Percentiles rank a stretch among this genome's conserved stretches.
Conservation (phyloP, 2,797 vertebrate genomes). For the Oreonectes daqikongensis region DNA sequence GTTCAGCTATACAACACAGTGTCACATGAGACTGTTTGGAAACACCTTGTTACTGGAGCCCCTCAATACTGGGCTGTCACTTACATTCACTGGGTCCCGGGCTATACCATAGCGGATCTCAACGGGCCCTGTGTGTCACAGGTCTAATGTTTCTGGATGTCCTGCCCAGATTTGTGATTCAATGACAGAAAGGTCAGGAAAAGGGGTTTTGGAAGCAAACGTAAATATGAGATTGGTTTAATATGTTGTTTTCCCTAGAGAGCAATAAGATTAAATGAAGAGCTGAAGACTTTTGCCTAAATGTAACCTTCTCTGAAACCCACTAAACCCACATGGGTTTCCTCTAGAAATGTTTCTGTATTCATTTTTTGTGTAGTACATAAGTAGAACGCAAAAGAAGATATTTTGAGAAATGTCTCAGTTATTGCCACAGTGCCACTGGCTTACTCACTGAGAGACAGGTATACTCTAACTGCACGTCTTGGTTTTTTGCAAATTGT, state of each 20-base stretch:
- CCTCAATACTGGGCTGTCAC: constrained; percentile 1
- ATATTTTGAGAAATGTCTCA: no score
- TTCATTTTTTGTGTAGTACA: no score
- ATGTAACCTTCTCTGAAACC: background rate
- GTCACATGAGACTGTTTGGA: constrained; percentile 46
- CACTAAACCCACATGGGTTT: no score
- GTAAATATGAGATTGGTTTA: background rate
- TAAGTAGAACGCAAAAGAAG: no score
- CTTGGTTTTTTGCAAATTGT: no score
- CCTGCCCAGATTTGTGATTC: background rate
- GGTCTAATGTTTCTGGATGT: background rate
- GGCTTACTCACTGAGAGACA: no score
- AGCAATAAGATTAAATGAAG: background rate
- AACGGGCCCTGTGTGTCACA: no score
- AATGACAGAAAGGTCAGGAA: background rate
- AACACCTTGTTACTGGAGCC: constrained; percentile 40
- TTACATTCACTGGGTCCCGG: background rate
- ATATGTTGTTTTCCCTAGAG: background rate
- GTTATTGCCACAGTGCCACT: no score
- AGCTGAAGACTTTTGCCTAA: background rate
- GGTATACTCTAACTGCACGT: no score
- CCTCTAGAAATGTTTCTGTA: no score
- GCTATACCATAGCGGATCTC: background rate
- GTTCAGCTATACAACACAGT: constrained; percentile 23
- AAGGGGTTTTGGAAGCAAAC: background rate